Percentiles rank a stretch among this genome's conserved stretches.
phyloP scores from a whole-genome alignment of 2,113 vertebrate species.

The Stictonetta naevosa region DNA sequence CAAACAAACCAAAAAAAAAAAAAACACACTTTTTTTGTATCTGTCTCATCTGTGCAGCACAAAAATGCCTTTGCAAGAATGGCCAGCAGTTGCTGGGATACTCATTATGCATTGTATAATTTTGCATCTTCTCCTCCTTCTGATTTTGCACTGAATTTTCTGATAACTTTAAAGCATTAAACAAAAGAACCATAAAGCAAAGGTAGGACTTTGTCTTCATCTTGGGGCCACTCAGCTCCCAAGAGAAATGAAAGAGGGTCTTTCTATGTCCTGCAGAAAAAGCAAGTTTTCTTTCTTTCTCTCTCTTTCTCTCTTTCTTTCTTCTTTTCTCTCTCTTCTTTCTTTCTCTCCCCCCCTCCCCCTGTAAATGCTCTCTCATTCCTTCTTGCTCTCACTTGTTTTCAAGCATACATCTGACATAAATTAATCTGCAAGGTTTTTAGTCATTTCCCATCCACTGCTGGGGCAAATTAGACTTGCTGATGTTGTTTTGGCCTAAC shows the following conservation, averaged over 20 bases:
- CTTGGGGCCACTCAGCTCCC: background rate
- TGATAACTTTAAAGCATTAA: background rate
- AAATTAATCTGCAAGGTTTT: conserved; percentile 70
- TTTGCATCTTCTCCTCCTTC: background rate
- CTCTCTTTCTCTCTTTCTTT: background rate
- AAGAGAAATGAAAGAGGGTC: background rate
- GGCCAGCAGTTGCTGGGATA: background rate
- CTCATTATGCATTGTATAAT: background rate
- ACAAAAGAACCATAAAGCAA: background rate
- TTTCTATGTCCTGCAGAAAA: conserved; percentile 11
- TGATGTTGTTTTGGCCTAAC: conserved; percentile 71
- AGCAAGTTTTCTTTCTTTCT: background rate
- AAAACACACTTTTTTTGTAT: background rate
- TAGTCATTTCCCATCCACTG: conserved; percentile 68
- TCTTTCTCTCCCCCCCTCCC: too few relatives aligned
- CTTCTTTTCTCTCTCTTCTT: background rate
- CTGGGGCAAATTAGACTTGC: conserved; percentile 74
- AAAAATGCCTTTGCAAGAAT: background rate
- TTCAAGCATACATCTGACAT: conserved; percentile 65
- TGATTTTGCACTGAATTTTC: background rate
- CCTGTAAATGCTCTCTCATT: background rate
- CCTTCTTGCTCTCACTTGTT: conserved; percentile 13
- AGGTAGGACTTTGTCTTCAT: background rate
- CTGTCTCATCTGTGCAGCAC: background rate
- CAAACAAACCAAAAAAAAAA: too few relatives aligned